Base-by-base conservation (phyloP, 1,140 invertebrate species). In the Tenebrio molitor region DNA sequence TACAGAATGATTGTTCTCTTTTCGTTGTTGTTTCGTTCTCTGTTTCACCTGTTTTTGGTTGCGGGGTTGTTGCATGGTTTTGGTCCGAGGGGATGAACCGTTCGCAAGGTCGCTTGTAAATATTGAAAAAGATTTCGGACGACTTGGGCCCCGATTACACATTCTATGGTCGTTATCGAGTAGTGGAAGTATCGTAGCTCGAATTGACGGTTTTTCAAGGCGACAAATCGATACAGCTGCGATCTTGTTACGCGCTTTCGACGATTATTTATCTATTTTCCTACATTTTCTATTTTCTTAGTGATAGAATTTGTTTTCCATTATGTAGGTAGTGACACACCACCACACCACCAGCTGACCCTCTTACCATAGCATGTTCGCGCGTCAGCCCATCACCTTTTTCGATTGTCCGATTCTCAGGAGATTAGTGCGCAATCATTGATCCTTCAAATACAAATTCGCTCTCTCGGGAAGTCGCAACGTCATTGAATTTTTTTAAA, bases 401-500 rank as follows among this genome's bases (percentile, higher is more conserved):
- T 50, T 50, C 8, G 3, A 29, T 50, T 50, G 17, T 50, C 17
- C 14, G 21, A 29, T 58, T 58, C 50, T 58, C 50, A 58, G 50
- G 50, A 58, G 50, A 58, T 50, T 50, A 50, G 44, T 12, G 19
- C 15, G 50, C 50, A 58, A 58, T 58, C 44, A 50, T 50, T 14
- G n/a, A 50, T 21, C 19, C 23, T 58, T 58, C 21, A 29, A 44
- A 50, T 8, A 19, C n/a, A 19, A 25, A 58, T 14, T 58, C 21
- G 25, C 16, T 65, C 41, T 15, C 21, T 39, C 41, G 16, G 19
- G n/a, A 12, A 62, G 12, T 23, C 21, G 29, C 29, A 16, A 50
- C n/a, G n/a, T n/a, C n/a, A 25, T 8, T 25, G 1, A 29, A 62
- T 23, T 39, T 39, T 39, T 39, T 39, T n/a, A n/a, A 39, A 39